Conservation (phyloP, 2,797 vertebrate genomes). For the Kryptopterus vitreolus region DNA sequence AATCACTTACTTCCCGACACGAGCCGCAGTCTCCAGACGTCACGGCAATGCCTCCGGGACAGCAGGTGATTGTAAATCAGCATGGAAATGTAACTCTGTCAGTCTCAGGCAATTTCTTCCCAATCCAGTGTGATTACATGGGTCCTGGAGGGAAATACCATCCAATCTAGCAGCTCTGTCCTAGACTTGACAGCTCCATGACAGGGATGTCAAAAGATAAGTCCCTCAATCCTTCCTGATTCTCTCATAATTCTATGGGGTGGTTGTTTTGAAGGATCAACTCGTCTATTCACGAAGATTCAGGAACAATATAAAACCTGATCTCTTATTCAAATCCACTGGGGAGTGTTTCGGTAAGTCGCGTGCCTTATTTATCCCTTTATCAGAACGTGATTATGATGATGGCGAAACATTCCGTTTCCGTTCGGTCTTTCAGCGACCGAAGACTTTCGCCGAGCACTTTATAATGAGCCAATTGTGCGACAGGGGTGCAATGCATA, state of each 20-base stretch:
- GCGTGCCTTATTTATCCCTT: not conserved
- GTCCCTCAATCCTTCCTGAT: not conserved
- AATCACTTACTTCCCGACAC: too few relatives aligned
- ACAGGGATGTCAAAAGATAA: conserved; percentile 11
- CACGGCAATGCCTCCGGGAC: not conserved
- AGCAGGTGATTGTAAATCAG: conserved; percentile 11
- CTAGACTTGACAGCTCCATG: conserved; percentile 17
- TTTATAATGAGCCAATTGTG: not conserved
- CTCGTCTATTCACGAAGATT: not conserved
- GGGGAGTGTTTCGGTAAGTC: not conserved
- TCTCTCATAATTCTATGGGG: not conserved
- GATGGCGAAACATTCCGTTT: not conserved
- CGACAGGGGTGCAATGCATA: not conserved
- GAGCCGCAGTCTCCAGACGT: not conserved
- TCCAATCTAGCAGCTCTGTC: conserved; percentile 9
- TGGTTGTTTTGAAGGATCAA: not conserved
- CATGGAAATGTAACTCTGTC: conserved; percentile 8
- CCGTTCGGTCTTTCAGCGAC: not conserved
- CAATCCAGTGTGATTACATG: not conserved
- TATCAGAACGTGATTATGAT: not conserved
- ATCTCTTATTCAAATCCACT: not conserved
- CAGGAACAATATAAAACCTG: not conserved
- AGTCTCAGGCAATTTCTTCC: conserved; percentile 16
- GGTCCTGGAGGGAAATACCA: conserved; percentile 24
- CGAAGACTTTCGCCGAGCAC: not conserved